phyloP scores from a whole-genome alignment of 2,113 vertebrate genomes.

The Corythoichthys intestinalis region DNA sequence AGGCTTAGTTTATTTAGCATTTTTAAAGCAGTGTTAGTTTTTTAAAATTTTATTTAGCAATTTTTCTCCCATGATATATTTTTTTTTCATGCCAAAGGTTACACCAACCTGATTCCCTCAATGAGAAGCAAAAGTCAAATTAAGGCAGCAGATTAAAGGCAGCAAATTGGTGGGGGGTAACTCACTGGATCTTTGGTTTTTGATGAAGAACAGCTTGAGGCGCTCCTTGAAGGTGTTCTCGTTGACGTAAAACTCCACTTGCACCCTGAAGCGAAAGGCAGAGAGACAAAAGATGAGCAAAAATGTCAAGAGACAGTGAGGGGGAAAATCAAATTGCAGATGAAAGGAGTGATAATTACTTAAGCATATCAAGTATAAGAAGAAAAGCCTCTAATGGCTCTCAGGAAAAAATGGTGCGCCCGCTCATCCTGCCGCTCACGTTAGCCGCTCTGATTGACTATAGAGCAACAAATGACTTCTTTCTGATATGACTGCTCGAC shows the following conservation, averaged over 20 bases:
- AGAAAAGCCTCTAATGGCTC: conserved; percentile 62
- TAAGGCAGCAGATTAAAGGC: conserved; percentile 3
- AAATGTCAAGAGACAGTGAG: conserved; percentile 15
- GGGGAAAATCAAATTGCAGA: conserved; percentile 22
- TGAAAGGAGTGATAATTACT: conserved; percentile 40
- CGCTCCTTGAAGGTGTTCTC: conserved; percentile 85
- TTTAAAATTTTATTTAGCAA: no score
- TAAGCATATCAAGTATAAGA: conserved; percentile 28
- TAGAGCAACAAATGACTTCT: conserved; percentile 73
- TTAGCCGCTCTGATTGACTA: conserved; percentile 71
- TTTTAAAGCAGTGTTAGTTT: no score
- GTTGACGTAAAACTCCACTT: conserved; percentile 83
- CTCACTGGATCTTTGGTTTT: conserved; percentile 87
- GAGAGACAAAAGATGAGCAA: conserved; percentile 8
- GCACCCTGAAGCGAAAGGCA: conserved; percentile 66
- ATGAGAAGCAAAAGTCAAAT: not conserved
- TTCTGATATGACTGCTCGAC: conserved; percentile 66
- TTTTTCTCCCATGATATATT: no score
- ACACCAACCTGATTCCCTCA: conserved; percentile 2
- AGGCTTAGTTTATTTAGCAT: no score
- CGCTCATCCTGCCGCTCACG: conserved; percentile 61
- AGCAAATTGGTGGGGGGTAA: conserved; percentile 26
- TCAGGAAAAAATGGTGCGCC: conserved; percentile 63
- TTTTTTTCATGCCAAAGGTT: not conserved
- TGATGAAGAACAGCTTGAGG: conserved; percentile 85